phyloP scores from a whole-genome alignment of 2,888 invertebrate genomes.

The Spodoptera exigua region DNA sequence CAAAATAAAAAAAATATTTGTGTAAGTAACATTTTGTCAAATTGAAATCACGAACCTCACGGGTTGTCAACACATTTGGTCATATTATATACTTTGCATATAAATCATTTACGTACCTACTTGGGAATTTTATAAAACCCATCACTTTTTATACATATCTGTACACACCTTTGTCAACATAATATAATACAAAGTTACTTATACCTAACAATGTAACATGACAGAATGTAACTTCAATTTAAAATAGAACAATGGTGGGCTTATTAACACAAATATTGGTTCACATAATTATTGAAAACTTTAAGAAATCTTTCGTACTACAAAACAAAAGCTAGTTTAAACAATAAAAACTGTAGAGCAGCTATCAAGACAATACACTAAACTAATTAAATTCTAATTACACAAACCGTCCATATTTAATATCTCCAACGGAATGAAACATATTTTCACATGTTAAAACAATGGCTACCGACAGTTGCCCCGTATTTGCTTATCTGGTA shows the following conservation, averaged over 20 bases:
- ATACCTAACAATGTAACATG: neutral
- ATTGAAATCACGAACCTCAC: neutral
- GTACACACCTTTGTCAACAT: conserved; percentile 42
- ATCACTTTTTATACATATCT: conserved; percentile 11
- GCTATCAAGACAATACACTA: conserved; percentile 37
- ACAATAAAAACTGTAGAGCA: conserved; percentile 15
- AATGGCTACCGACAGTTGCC: conserved; percentile 85
- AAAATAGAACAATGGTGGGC: conserved; percentile 3
- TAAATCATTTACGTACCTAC: conserved; percentile 25
- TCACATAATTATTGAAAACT: conserved; percentile 3
- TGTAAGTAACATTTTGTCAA: neutral
- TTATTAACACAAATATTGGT: neutral
- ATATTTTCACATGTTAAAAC: conserved; percentile 85
- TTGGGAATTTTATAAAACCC: conserved; percentile 41
- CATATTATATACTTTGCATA: conserved; percentile 1
- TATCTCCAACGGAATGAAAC: conserved; percentile 73
- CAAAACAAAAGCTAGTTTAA: conserved; percentile 30
- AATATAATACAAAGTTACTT: conserved; percentile 6
- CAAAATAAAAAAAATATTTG: no score
- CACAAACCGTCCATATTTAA: conserved; percentile 77
- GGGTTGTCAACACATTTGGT: neutral
- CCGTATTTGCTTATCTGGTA: conserved; percentile 77
- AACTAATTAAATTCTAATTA: conserved; percentile 82
- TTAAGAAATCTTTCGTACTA: conserved; percentile 17
- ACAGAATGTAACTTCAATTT: neutral